A percentile compares a stretch with the other conserved stretches of the same genome.
phyloP scores from a whole-genome alignment of 2,113 vertebrate species.

The Protobothrops flavoviridis region DNA sequence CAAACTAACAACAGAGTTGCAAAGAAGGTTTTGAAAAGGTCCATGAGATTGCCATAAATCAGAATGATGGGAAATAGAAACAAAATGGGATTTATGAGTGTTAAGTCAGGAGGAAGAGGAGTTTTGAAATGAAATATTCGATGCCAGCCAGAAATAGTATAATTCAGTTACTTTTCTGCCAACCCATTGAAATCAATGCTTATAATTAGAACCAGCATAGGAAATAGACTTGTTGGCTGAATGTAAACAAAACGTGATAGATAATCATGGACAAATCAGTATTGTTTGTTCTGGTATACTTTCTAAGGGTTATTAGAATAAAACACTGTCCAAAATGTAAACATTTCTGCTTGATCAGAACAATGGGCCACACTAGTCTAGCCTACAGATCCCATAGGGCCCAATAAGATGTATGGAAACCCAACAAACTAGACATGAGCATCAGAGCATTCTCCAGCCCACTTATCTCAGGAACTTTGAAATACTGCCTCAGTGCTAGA shows the following conservation, averaged over 20 bases:
- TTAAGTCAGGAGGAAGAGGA: neutral
- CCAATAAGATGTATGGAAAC: neutral
- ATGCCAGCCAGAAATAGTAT: neutral
- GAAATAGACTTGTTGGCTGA: neutral
- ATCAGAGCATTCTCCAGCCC: neutral
- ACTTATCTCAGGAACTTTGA: neutral
- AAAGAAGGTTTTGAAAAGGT: slow-evolving; percentile 65
- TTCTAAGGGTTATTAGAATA: neutral
- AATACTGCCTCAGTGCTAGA: neutral
- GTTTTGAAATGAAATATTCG: slow-evolving; percentile 3
- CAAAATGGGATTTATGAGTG: slow-evolving; percentile 50
- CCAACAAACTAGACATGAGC: neutral
- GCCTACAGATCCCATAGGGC: neutral
- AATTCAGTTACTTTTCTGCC: neutral
- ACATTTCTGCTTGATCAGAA: neutral
- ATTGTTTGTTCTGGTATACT: neutral
- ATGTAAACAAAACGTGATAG: neutral
- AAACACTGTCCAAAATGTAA: neutral
- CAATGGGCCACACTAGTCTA: neutral
- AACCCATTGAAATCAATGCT: neutral
- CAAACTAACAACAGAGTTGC: slow-evolving; percentile 39
- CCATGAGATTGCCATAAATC: slow-evolving; percentile 59
- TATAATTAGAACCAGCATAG: neutral
- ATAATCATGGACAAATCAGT: neutral
- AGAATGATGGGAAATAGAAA: slow-evolving; percentile 60